These are phyloP conservation scores for Psettodes erumei DNA, from an alignment of 2,113 vertebrate genomes.

Conservation along the genomic window DNA sequence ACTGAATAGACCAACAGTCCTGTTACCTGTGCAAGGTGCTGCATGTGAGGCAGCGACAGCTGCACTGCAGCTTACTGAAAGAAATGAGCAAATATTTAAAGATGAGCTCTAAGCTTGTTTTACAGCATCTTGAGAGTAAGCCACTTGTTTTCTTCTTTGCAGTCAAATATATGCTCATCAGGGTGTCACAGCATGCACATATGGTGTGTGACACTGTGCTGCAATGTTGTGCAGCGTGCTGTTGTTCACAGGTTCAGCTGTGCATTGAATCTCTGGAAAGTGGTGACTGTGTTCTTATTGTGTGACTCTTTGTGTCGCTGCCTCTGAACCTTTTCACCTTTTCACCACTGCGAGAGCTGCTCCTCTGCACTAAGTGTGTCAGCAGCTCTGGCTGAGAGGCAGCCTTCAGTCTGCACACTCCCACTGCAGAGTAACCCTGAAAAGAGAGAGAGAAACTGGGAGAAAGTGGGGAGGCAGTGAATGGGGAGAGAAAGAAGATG, in stretches of 20 bases:
- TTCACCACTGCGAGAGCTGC: constrained; percentile 64
- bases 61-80: neutral
- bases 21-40: neutral
- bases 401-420: constrained; percentile 71
- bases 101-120: neutral
- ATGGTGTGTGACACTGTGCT: neutral
- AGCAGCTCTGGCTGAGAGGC: constrained; percentile 77
- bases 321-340: constrained; percentile 53
- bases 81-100: neutral
- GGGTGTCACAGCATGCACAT: constrained; percentile 35
- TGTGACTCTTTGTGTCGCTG: constrained; percentile 72
- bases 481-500: constrained; percentile 16
- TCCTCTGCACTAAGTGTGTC: constrained; percentile 73
- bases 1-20: neutral
- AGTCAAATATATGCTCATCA: constrained; percentile 4
- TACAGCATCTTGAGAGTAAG: neutral
- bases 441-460: constrained; percentile 58
- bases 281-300: constrained; percentile 64
- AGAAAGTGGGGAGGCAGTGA: constrained; percentile 18
- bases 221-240: constrained; percentile 10
- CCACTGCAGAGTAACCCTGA: constrained; percentile 68
- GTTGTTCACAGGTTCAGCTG: constrained; percentile 40
- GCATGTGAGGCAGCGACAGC: neutral
- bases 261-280: constrained; percentile 52
- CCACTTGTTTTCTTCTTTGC: neutral